Base-by-base conservation (phyloP, 2,888 invertebrate genomes). In the Heteromyza rotundicornis region DNA sequence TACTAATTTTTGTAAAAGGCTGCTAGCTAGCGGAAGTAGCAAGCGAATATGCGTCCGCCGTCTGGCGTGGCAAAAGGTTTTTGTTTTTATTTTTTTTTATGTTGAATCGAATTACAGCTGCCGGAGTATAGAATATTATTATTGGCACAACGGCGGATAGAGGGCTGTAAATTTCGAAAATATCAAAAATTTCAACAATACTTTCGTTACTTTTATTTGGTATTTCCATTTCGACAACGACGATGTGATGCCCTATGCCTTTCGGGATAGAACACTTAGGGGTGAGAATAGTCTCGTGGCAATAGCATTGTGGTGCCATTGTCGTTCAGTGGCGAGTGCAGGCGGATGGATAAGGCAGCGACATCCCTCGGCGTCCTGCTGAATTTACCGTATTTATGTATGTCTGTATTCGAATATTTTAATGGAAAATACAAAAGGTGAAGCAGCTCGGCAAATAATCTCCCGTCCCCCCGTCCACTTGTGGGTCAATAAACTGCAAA, bases 81-180 rank as follows among this genome's bases (percentile, higher is more conserved):
- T 47, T 47, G 3, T 17, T 17, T 20, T 5, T 47, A 19, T 20
- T 3, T 47, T 47, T 47, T 14, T 17, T 5, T 47, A 5, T 19
- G 47, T 47, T 20, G 47, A 47, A 47, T 47, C 47, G 47, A 47
- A 19, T 47, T 47, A 47, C 47, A 47, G 47, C 47, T 47, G 47
- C 20, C 47, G n/a, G 5, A 5, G 5, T 5, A 5, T 27, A 10
- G 7, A 40, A 19, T 20, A 17, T 40, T 40, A n/a, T 7, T n/a
- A 40, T 7, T 40, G 40, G 10, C 40, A 40, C 40, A 40, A 7
- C 3, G 40, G 40, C 12, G 32, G 40, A 3, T 47, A 14, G 19
- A 47, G 20, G 3, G 8, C 7, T 19, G 19, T 17, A 3, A 47
- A 47, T 8, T 47, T 19, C 19, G 47, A 47, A 40, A 19, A 47